These are phyloP conservation scores for Drosophila malerkotliana DNA, from an alignment of 1,140 invertebrate genomes.

Conservation along the genomic window DNA sequence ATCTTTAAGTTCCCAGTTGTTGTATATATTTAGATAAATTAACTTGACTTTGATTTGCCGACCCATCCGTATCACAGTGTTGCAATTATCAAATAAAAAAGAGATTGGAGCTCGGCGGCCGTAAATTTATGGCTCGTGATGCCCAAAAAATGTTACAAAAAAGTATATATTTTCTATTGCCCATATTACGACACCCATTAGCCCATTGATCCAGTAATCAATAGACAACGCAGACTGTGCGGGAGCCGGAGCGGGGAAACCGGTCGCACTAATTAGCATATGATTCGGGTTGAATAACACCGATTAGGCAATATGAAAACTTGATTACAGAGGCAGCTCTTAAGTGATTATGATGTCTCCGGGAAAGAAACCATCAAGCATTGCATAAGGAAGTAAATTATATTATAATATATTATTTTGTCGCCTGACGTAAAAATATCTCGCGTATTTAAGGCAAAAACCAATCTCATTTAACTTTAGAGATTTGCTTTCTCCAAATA, in stretches of 20 bases:
- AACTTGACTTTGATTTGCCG: constrained; percentile 22
- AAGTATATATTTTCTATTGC: constrained; percentile 7
- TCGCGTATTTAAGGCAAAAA: neutral
- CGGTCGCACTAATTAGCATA: constrained; percentile 69
- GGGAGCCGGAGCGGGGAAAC: constrained; percentile 36
- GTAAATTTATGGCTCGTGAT: constrained; percentile 9
- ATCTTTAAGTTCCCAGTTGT: constrained; percentile 33
- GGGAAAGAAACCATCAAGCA: neutral
- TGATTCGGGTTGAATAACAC: constrained; percentile 60
- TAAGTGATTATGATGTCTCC: constrained; percentile 21
- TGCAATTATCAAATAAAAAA: constrained; percentile 31
- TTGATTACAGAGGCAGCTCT: constrained; percentile 36
- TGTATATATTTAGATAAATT: constrained; percentile 49
- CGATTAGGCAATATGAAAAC: constrained; percentile 41
- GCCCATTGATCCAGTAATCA: constrained; percentile 31
- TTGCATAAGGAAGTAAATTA: constrained; percentile 1
- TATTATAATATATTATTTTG: neutral
- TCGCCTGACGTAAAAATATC: neutral
- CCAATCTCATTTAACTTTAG: too few species aligned
- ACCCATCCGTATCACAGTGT: constrained; percentile 7
- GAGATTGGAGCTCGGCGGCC: constrained; percentile 1
- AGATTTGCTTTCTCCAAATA: neutral
- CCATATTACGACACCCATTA: constrained; percentile 61
- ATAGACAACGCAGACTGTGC: constrained; percentile 12
- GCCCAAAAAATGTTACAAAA: constrained; percentile 51